Evolutionary conservation across 2,113 vertebrate genomes (phyloP), one percentile per base, ranked within the genome.

Genomic region (Chaetops frenatus): DNA sequence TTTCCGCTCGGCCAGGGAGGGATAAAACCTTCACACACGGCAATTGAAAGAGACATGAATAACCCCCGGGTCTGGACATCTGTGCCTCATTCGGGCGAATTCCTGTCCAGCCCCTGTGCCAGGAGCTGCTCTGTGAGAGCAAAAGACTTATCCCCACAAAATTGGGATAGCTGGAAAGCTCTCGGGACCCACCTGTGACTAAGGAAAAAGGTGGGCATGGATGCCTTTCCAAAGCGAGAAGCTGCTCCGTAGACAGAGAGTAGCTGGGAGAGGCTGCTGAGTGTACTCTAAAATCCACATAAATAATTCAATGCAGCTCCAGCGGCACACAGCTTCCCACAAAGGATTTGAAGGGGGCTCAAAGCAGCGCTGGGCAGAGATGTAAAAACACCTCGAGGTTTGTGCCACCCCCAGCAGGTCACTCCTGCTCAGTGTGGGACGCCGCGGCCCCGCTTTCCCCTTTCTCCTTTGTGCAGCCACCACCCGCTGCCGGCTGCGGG

Each of bases 21-120:
- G 44, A 92, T 47, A 91, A 96, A 95, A 95, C 82, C 45, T 77
- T 78, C 87, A 33, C 70, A 86, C 74, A 58, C 6, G 31, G 93
- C 60, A 7, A 81, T 88, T 89, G 60, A 66, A 89, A 53, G 62
- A 69, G 80, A 19, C 57, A 13, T 18, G 31, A 94, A 69, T 79
- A 87, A 92, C 33, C 42, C 73, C 54, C 6, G 35, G 58, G 47
- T 70, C 76, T 57, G 69, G 81, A 87, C 87, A 87, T 61, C 86
- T 91, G 86, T 45, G 77, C 72, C 65, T 76, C 61, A 51, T 82
- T 42, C 42, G 2, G 35, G 50, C 20, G 45, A 89, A 92, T 66
- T 81, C 71, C 69, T 76, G 28, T 64, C 81, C 38, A 33, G 50
- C 3, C 17, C 44, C 57, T 10, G 45, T 11, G 2, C 60, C 65